Base-by-base conservation (phyloP, 2,113 vertebrate genomes). In the Tetrax tetrax region DNA sequence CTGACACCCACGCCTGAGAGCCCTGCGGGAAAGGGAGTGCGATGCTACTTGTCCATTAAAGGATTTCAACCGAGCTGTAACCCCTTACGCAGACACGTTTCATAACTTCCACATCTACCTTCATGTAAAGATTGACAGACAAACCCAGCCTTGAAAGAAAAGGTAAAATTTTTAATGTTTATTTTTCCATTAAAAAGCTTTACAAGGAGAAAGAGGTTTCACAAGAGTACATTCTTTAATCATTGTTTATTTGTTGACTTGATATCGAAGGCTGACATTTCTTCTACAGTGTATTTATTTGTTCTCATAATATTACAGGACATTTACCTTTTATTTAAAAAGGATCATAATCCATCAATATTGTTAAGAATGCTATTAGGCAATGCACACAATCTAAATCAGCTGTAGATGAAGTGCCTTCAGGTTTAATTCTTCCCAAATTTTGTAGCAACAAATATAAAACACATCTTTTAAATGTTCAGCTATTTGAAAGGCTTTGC, bases 161-260 rank as follows among this genome's bases (percentile, higher is more conserved):
- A 93, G 68, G 51, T 33, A 66, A 24, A 11, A 6, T 22, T 84
- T 90, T 82, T 53, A 69, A 89, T 64, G 48, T 89, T 96, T 95
- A 85, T 97, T 96, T 94, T 95, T 91, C 87, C 77, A 91, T 72
- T 77, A 82, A 94, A 96, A 95, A 95, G 77, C 61, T 94, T 96
- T 87, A 93, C 70, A 83, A 70, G 83, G 64, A 93, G 56, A 83
- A 89, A 64, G 64, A 86, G 53, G 74, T 83, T 92, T 94, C 74
- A 82, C 37, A 91, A 81, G 23, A 8, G 13, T 61, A 97, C 89
- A 93, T 95, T 97, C 96, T 93, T 93, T 65, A 84, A 76, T 91
- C 72, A 89, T 61, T 92, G 83, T 87, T 95, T 91, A 82, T 96
- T 82, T 95, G 77, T 59, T 75, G 75, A 79, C 61, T 59, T 76